Percentiles rank a stretch among this genome's conserved stretches.
phyloP scores from a whole-genome alignment of 2,113 vertebrate species.

The Raja brachyura region DNA sequence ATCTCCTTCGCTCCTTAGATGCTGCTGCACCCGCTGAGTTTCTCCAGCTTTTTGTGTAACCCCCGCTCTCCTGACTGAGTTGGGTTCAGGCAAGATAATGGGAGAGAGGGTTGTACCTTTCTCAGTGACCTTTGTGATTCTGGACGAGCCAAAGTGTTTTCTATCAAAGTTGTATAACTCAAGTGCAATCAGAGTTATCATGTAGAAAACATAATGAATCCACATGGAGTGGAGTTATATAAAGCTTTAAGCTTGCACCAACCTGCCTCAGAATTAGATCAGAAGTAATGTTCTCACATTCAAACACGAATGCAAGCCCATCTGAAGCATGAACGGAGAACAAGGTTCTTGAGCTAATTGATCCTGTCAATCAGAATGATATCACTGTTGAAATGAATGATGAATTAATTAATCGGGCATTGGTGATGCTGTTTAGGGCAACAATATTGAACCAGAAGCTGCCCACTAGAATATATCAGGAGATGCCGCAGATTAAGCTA shows the following conservation, averaged over 20 bases:
- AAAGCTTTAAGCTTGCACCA: neutral
- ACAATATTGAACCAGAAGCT: neutral
- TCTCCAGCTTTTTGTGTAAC: too few species aligned
- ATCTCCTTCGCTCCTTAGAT: too few species aligned
- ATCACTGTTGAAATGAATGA: neutral
- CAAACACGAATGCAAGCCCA: neutral
- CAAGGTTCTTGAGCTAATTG: neutral
- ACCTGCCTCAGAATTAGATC: constrained; percentile 8
- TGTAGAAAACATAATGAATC: neutral
- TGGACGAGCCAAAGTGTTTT: too few species aligned
- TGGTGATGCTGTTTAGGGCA: neutral
- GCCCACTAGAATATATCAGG: neutral
- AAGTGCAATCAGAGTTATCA: too few species aligned
- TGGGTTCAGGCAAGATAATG: too few species aligned
- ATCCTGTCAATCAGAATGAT: neutral
- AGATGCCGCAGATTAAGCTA: neutral
- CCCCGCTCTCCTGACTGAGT: too few species aligned
- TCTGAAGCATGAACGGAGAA: neutral
- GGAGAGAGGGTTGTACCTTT: too few species aligned
- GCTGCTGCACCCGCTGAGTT: too few species aligned
- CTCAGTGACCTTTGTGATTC: too few species aligned
- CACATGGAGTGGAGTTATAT: neutral
- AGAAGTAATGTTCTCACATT: neutral
- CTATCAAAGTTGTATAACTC: too few species aligned
- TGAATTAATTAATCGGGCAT: neutral